Conservation (phyloP, 2,888 invertebrate species). For the Amiota communis region DNA sequence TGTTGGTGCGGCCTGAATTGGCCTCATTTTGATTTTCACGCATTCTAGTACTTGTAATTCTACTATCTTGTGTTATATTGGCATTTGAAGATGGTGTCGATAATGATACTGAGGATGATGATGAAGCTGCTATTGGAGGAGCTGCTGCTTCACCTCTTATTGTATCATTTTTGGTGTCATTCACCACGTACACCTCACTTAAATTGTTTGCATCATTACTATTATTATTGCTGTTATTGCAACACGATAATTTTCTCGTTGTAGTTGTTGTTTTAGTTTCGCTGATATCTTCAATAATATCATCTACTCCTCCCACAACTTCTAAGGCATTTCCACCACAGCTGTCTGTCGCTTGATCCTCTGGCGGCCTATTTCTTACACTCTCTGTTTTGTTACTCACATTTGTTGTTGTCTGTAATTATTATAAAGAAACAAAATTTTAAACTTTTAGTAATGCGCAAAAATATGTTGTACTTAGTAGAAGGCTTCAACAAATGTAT, state of each 20-base stretch:
- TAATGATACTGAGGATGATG: background rate
- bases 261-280: constrained; percentile 40
- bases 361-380: constrained; percentile 21
- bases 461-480: background rate
- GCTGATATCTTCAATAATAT: constrained; percentile 17
- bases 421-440: background rate
- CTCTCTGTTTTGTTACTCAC: constrained; percentile 25
- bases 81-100: constrained; percentile 9
- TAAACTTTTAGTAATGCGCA: constrained; percentile 1
- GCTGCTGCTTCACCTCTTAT: constrained; percentile 21
- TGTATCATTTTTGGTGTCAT: constrained; percentile 65
- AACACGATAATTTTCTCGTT: constrained; percentile 38
- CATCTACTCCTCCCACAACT: background rate
- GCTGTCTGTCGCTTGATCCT: constrained; percentile 5
- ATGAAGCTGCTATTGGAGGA: constrained; percentile 48
- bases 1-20: constrained; percentile 36
- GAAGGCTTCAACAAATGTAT: background rate
- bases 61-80: constrained; percentile 18
- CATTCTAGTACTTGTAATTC: background rate
- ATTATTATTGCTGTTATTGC: constrained; percentile 40
- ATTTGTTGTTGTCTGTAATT: background rate
- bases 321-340: background rate
- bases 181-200: constrained; percentile 65
- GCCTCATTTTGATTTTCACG: constrained; percentile 47
- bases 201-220: constrained; percentile 42